Evolutionary conservation across 2,113 vertebrate species (phyloP).

Genomic region (Cygnus buccinator): DNA sequence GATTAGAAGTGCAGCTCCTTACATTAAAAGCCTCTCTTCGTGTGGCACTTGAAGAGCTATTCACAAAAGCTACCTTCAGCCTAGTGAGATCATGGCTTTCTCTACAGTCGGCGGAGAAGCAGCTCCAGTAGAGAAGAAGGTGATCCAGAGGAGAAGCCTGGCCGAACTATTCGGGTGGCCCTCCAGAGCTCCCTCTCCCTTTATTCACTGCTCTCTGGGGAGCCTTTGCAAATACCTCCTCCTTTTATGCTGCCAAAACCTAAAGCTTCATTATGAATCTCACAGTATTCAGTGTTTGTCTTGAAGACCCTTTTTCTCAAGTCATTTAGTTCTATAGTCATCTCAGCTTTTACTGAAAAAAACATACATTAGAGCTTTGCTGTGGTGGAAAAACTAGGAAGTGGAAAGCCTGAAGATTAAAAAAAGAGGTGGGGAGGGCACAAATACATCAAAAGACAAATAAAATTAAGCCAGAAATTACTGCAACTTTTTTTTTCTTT

Average conservation of each 20-base stretch:
- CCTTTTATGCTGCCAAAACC: neutral
- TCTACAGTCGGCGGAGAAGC: neutral
- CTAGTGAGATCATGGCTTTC: neutral
- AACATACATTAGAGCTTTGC: neutral
- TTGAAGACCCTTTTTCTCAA: neutral
- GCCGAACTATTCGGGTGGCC: neutral
- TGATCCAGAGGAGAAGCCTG: neutral
- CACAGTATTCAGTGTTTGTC: neutral
- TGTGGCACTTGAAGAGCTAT: neutral
- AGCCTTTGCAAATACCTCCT: neutral
- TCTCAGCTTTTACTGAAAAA: neutral
- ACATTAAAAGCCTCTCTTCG: neutral
- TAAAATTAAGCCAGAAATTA: neutral
- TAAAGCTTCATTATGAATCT: neutral
- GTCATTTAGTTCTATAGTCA: neutral
- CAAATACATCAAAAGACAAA: neutral
- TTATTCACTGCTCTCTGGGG: neutral
- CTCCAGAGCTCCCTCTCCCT: neutral
- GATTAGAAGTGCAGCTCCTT: neutral
- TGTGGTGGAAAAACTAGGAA: neutral
- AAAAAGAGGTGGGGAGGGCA: fast-evolving
- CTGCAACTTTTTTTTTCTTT: neutral
- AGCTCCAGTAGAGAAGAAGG: neutral
- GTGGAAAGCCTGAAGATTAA: neutral
- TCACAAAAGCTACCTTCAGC: neutral